Evolutionary conservation across 2,797 vertebrate genomes (phyloP), one percentile per base, ranked within the genome.

Genomic region (Arrhamphus sclerolepis): DNA sequence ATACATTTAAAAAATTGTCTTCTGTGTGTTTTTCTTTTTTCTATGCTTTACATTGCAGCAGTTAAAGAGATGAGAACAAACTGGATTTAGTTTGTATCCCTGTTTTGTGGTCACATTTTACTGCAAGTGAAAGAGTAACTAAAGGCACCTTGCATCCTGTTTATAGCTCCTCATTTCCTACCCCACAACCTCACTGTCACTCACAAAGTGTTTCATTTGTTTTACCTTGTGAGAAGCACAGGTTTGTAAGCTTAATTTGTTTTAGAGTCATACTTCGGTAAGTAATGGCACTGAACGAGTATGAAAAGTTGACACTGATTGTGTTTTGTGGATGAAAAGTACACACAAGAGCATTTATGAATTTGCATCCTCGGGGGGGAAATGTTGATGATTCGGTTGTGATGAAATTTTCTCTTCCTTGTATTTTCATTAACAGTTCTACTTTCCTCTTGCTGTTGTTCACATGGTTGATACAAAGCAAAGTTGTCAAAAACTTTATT

Each of bases 281-380:
- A 66, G 62, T 43, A 74, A 53, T 13, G 16, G 7, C 22, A 58
- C 49, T 58, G 54, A 65, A 56, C 60, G 29, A 18, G 11, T 24
- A 41, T 43, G 9, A 55, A 54, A 56, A 60, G 51, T 59, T 55
- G 64, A 70, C 46, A 58, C 8, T 53, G 40, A 49, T 39, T 73
- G 22, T 52, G 47, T 44, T 55, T 41, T 38, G 18, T 48, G 22
- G 55, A 49, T 11, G 46, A 17, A 20, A 55, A 67, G n/a, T n/a
- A 55, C 34, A 24, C 21, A 62, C 47, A n/a, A 19, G 55, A 62
- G 24, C 11, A 3, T 49, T 53, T 52, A 41, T 47, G 43, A 44
- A 58, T 78, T 57, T 63, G 21, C 46, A 74, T 55, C 39, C 66
- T 70, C 54, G 51, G 41, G 34, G n/a, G 50, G 20, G 28, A 55